Conservation (phyloP, 2,113 vertebrate genomes). For the Lamprotornis superbus region DNA sequence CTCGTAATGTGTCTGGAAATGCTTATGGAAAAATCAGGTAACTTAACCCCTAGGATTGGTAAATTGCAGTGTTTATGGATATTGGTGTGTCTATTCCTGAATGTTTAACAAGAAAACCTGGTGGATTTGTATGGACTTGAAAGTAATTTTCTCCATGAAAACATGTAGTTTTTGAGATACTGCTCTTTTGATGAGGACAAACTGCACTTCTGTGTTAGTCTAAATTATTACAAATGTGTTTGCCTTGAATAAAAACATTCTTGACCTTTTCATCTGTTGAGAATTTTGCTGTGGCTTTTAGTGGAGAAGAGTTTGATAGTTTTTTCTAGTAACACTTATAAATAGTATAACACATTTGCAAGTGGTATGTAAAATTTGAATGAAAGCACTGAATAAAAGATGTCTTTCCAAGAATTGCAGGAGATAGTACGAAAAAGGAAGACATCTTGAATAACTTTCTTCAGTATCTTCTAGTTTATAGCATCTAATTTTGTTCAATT, state of each 20-base stretch:
- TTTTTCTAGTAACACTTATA: background rate
- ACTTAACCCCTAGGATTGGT: background rate
- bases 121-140: background rate
- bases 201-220: background rate
- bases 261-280: slow-evolving; percentile 16
- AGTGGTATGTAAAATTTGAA: background rate
- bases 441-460: slow-evolving; percentile 49
- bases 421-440: background rate
- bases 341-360: background rate
- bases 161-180: background rate
- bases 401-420: background rate
- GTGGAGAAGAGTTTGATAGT: background rate
- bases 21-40: background rate
- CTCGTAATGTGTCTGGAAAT: background rate
- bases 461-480: background rate
- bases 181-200: background rate
- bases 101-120: background rate
- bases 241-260: background rate
- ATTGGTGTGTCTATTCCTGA: background rate
- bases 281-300: background rate
- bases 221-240: background rate
- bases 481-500: background rate
- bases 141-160: background rate
- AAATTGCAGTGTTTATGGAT: background rate
- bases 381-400: background rate